Evolutionary conservation across 2,113 vertebrate species (phyloP).

Genomic region (Ailuropoda melanoleuca): DNA sequence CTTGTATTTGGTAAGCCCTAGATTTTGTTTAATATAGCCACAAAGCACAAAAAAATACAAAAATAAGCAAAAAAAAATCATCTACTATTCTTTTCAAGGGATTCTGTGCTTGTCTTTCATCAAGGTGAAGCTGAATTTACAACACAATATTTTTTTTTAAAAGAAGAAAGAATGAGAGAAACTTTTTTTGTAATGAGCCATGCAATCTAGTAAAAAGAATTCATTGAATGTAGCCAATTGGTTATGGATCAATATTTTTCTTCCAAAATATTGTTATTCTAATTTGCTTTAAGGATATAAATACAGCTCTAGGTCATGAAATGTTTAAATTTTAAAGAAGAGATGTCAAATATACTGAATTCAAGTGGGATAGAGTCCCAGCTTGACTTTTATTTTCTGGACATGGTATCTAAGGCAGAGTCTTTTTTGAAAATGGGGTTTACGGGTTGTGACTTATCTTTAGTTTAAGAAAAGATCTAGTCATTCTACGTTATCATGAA

Average conservation of each 20-base stretch:
- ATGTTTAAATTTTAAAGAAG: slow-evolving; percentile 26
- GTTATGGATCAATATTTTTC: neutral
- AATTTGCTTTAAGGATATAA: slow-evolving; percentile 33
- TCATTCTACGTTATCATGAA: neutral
- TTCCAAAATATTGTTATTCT: slow-evolving; percentile 1
- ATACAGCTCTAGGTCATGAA: slow-evolving; percentile 19
- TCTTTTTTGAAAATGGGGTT: neutral
- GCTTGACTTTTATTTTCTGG: neutral
- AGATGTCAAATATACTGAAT: neutral
- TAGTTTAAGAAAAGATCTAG: neutral
- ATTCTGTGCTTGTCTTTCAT: neutral
- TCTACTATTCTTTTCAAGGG: neutral
- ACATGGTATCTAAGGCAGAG: neutral
- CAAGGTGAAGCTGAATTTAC: neutral
- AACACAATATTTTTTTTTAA: neutral
- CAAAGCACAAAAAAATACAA: neutral
- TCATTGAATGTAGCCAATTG: slow-evolving; percentile 30
- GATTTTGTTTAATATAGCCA: neutral
- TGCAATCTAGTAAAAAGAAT: neutral
- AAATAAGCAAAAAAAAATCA: neutral
- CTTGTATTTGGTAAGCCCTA: neutral
- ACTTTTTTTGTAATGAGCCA: neutral
- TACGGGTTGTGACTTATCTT: neutral
- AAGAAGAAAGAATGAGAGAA: neutral
- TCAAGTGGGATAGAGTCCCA: neutral